A percentile compares a stretch with the other conserved stretches of the same genome.
Evolutionary conservation across 2,888 invertebrate genomes (phyloP).

Genomic region (Palloptera scutellata): DNA sequence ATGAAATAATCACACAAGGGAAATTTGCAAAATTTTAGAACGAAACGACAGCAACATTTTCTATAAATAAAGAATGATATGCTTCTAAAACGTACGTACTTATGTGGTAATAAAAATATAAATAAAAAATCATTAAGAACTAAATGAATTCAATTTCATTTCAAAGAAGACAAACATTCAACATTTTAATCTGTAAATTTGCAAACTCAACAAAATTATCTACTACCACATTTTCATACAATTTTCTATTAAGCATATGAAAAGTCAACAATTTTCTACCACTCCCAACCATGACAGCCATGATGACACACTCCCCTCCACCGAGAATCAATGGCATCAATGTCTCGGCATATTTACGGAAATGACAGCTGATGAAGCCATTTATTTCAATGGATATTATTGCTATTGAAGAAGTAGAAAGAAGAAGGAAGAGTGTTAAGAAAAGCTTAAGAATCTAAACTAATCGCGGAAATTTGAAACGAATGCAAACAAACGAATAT

Average conservation of each 20-base stretch:
- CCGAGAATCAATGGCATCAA: too few relatives aligned
- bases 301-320: too few relatives aligned
- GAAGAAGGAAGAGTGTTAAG: not conserved
- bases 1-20: conserved; percentile 1
- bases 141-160: too few relatives aligned
- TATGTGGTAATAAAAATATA: conserved; percentile 2
- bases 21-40: conserved; percentile 8
- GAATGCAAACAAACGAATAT: conserved; percentile 1
- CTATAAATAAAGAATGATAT: not conserved
- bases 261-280: too few relatives aligned
- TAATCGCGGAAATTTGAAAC: not conserved
- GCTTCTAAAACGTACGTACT: not conserved
- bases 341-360: not conserved
- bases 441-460: not conserved
- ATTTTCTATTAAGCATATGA: too few relatives aligned
- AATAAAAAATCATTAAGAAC: not conserved
- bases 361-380: conserved; percentile 33
- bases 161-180: too few relatives aligned
- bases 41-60: not conserved
- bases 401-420: conserved; percentile 3
- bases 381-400: conserved; percentile 28
- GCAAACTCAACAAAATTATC: too few relatives aligned
- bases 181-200: too few relatives aligned
- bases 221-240: too few relatives aligned
- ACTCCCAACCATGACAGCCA: too few relatives aligned